Base-by-base conservation (phyloP, 2,113 vertebrate genomes). In the Gavialis gangeticus region DNA sequence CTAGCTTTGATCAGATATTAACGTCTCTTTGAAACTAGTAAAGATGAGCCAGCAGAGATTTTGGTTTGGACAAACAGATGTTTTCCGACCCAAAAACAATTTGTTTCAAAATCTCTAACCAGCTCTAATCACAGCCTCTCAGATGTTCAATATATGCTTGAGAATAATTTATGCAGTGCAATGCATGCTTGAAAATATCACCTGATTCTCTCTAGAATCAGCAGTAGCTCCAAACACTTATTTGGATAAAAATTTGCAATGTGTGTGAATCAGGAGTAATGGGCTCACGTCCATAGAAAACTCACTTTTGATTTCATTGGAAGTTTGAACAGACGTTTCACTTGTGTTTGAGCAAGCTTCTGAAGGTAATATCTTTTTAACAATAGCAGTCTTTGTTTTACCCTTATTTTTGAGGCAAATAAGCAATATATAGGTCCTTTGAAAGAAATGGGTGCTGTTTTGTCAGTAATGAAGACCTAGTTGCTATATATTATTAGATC, bases 401-500 rank as follows among this genome's bases (percentile, higher is more conserved):
- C 69, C 58, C 37, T 79, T n/a, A 62, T 80, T 92, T 92, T 58
- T 66, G 67, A 92, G 58, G 56, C 83, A 92, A 93, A 58, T 66
- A 62, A 82, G n/a, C 28, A 37, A 18, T 0, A 3, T 82, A 82
- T 22, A 62, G 58, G 57, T 77, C 55, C 54, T 21, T 21, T 59
- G 88, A 69, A 88, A 12, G 58, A 84, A 34, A 56, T 0, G 0
- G 24, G 46, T 57, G 3, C 3, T 90, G 78, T 56, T 22, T 37
- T 58, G 77, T 22, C 82, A 86, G 18, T 91, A 79, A 58, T 17
- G 56, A 86, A 83, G 58, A 71, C 54, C 0, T 85, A 34, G 2
- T 75, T 69, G 75, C 13, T 81, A 80, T 71, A 2, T 96, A 89
- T 90, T 85, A 1, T 56, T 87, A 73, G 55, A 92, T 88, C 81